Percentiles rank a stretch among this genome's conserved stretches.
Conservation (phyloP, 2,888 invertebrate genomes). For the Folsomia candida region DNA sequence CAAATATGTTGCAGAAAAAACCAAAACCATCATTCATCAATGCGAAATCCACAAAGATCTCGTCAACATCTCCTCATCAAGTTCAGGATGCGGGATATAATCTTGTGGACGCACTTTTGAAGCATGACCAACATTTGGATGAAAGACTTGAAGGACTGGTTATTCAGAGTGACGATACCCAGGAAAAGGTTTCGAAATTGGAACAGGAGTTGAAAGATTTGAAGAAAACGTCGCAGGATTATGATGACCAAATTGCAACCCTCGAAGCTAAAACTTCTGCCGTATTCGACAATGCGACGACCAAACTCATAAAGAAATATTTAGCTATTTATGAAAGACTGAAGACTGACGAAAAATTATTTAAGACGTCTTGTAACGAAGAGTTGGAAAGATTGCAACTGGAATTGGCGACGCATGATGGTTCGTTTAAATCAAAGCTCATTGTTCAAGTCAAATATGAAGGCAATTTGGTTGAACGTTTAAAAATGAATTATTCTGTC, state of each 20-base stretch:
- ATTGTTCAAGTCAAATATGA: no score
- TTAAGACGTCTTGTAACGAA: conserved; percentile 70
- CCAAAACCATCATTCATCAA: not conserved
- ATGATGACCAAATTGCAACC: conserved; percentile 21
- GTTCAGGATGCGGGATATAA: conserved; percentile 17
- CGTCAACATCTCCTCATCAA: not conserved
- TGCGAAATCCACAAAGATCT: no score
- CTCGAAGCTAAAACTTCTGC: not conserved
- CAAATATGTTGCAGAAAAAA: no score
- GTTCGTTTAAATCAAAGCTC: no score
- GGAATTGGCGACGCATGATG: conserved; percentile 53
- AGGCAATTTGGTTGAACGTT: no score
- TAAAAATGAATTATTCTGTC: conserved; percentile 16
- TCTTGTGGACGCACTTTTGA: conserved; percentile 37
- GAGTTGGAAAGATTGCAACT: conserved; percentile 62
- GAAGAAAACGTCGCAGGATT: conserved; percentile 13
- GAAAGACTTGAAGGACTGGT: conserved; percentile 31
- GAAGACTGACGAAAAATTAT: conserved; percentile 69
- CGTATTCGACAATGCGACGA: conserved; percentile 20
- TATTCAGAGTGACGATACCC: conserved; percentile 19
- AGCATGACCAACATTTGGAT: conserved; percentile 40
- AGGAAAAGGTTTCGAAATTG: conserved; percentile 20
- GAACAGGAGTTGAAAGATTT: conserved; percentile 28
- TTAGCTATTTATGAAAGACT: conserved; percentile 61
- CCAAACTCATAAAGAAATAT: conserved; percentile 34